Evolutionary conservation across 2,888 invertebrate species (phyloP), one percentile per base, ranked within the genome.

Genomic region (Lepidochrysops patricia): DNA sequence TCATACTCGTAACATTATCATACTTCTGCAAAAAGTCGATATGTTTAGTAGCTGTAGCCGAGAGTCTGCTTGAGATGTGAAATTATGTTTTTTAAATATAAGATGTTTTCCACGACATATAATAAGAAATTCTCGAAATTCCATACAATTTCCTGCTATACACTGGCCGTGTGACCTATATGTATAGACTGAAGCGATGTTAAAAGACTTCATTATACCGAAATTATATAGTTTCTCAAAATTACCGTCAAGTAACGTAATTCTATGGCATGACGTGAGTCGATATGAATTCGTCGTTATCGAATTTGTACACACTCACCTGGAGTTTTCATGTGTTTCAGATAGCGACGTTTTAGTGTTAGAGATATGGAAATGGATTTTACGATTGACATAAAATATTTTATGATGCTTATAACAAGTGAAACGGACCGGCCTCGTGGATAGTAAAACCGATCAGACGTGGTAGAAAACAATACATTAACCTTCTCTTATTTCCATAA

Each of bases 261-360:
- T 29, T 29, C 9, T 29, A 9, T 29, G 7, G 6, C 2, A 9
- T 29, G 9, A 29, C 2, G 2, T 9, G 1, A 29, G 6, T 29
- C 29, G 29, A n/a, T 43, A 43, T 12, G 19, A 9, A 19, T 43
- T 19, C 7, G 9, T 43, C 4, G 19, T 43, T 23, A 43, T 23
- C 15, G 43, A 9, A 43, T 43, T 43, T 9, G 19, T 19, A 19
- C 43, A 43, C 12, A 43, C 37, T 37, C 35, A 35, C 43, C 43
- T 43, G 12, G 43, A 43, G 19, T 23, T 50, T 34, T 50, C n/a
- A 50, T 27, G 50, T 50, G 13, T 52, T 27, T 26, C 52, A 52
- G 52, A 52, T 52, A 52, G 12, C 32, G 19, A 54, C 54, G 54
- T 52, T 52, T 52, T 52, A 52, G 52, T 32, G 32, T 32, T 29